Evolutionary conservation across 2,888 invertebrate species (phyloP).

Genomic region (Callosobruchus maculatus): DNA sequence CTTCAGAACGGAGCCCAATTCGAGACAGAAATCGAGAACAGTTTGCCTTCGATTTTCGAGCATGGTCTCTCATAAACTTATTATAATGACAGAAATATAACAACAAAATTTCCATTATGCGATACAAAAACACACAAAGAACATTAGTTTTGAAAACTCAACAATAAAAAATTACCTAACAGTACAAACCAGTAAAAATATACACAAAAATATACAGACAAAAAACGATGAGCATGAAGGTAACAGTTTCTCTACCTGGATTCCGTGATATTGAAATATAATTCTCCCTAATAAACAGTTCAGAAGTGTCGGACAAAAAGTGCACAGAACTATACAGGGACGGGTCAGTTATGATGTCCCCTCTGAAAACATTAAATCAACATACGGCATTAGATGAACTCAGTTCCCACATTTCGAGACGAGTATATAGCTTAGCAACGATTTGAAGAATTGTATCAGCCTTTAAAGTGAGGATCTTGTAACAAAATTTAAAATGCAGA

Average conservation of each 20-base stretch:
- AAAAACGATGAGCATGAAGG: slow-evolving; percentile 5
- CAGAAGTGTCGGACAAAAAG: neutral
- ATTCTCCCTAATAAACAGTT: neutral
- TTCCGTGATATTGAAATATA: neutral
- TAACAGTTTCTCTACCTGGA: neutral
- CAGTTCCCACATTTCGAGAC: neutral
- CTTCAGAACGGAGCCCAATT: neutral
- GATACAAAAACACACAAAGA: slow-evolving; percentile 10
- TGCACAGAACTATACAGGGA: neutral
- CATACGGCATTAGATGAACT: neutral
- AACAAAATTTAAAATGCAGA: too few species aligned
- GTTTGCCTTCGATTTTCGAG: neutral
- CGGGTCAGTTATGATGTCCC: neutral
- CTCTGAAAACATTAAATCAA: neutral
- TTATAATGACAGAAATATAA: neutral
- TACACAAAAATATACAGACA: slow-evolving; percentile 8
- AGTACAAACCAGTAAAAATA: slow-evolving; percentile 23
- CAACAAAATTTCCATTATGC: neutral
- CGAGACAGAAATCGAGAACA: neutral
- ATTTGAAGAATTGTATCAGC: neutral
- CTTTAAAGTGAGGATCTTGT: too few species aligned
- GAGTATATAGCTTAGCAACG: neutral
- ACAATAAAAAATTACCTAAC: slow-evolving; percentile 23
- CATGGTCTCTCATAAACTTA: neutral
- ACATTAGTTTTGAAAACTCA: slow-evolving; percentile 17